Percentiles rank a stretch among this genome's conserved stretches.
Evolutionary conservation across 2,797 vertebrate genomes (phyloP).

Genomic region (Heliangelus exortis): DNA sequence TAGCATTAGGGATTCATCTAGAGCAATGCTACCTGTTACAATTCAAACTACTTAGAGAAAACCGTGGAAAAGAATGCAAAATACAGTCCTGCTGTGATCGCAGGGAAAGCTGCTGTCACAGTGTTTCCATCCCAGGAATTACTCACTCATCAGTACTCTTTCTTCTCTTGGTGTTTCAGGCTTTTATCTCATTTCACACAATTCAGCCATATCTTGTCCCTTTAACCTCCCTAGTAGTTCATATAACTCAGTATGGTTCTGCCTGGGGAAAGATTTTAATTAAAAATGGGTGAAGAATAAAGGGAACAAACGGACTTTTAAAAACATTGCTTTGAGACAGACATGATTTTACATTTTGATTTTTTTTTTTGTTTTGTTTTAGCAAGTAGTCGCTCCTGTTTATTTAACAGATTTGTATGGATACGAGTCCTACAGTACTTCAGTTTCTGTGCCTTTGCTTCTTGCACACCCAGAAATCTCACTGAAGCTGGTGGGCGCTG

Average conservation of each 20-base stretch:
- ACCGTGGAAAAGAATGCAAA: conserved; percentile 60
- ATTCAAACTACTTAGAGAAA: conserved; percentile 52
- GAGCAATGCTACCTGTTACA: conserved; percentile 62
- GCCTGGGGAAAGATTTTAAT: conserved; percentile 79
- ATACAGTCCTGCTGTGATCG: conserved; percentile 58
- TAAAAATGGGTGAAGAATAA: conserved; percentile 65
- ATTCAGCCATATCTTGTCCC: conserved; percentile 27
- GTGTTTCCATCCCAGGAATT: conserved; percentile 59
- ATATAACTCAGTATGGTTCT: conserved; percentile 68
- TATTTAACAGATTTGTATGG: neutral
- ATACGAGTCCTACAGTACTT: neutral
- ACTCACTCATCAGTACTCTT: neutral
- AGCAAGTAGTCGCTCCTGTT: neutral
- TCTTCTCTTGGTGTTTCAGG: neutral
- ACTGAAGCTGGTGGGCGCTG: neutral
- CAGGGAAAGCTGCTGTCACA: conserved; percentile 51
- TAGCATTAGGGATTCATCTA: conserved; percentile 45
- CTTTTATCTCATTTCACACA: conserved; percentile 58
- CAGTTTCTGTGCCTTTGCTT: neutral
- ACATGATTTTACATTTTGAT: conserved; percentile 9
- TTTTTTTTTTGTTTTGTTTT: neutral
- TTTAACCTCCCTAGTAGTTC: conserved; percentile 65
- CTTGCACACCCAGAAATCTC: neutral
- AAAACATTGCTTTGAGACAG: conserved; percentile 43
- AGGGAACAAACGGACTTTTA: conserved; percentile 7